Conservation (phyloP, 2,113 vertebrate species). For the Zapornia atra region DNA sequence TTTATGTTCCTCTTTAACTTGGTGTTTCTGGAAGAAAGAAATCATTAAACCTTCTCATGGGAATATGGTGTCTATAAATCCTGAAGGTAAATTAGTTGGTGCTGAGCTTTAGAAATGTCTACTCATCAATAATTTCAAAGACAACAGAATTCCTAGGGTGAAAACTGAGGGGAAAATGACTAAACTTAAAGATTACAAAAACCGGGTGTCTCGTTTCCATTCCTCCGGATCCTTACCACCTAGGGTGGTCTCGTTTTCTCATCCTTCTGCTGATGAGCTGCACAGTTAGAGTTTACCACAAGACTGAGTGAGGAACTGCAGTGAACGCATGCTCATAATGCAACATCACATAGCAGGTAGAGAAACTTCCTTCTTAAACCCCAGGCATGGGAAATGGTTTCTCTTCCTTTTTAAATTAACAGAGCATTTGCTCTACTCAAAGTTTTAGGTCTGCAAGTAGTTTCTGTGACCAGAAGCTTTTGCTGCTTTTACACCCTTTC, state of each 20-base stretch:
- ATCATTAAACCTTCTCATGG: neutral
- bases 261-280: neutral
- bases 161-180: neutral
- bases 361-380: constrained; percentile 10
- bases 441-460: neutral
- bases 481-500: neutral
- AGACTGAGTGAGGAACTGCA: neutral
- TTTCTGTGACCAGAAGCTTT: neutral
- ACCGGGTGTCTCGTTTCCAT: neutral
- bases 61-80: neutral
- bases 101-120: neutral
- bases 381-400: neutral
- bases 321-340: neutral
- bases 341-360: neutral
- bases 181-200: neutral
- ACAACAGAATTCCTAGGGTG: neutral
- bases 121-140: neutral
- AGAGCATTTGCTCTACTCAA: neutral
- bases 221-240: neutral
- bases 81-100: neutral
- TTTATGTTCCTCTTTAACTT: neutral
- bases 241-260: neutral
- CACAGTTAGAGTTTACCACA: neutral
- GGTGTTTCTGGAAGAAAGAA: neutral
- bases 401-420: neutral